Base-by-base conservation (phyloP, 2,888 invertebrate species). In the Cyrtodaria siliqua region DNA sequence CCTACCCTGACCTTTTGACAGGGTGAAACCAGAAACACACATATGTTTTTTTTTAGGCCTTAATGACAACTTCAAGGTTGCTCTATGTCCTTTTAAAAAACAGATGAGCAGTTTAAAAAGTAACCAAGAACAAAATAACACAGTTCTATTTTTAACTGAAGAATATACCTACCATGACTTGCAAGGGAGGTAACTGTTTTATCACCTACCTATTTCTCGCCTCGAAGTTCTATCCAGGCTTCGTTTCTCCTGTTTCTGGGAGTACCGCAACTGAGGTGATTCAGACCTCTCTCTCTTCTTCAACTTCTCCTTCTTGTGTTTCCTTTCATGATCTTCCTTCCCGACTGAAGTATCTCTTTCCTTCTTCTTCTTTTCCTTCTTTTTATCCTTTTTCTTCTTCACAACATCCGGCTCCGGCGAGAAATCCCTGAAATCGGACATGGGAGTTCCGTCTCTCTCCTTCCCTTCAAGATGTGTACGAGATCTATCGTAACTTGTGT, bases 301-400 rank as follows among this genome's bases (percentile, higher is more conserved):
- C 23, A 18, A 26, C 44, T 74, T 76, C 24, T 79, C 77, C 27
- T 80, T 82, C 52, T 70, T 75, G 29, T 79, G 70, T 59, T 75
- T 75, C n/a, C 61, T 50, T 40, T 66, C 70, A 50, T 63, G 52
- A 9, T 66, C 47, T 20, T 78, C 75, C 3, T 70, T 49, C 44
- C 20, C 29, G 26, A 52, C 14, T 53, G 73, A 75, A 6, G 64
- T 23, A 42, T 70, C 74, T 53, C 80, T 20, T 26, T 80, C 76
- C 52, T 83, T 83, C 49, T 73, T 77, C 60, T 83, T 83, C 57
- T 83, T 83, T 16, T 80, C 79, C 24, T 81, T 83, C 69, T 83
- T 79, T 40, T 83, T 83, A 2, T 78, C 79, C 29, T 83, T 80
- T 33, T 80, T 80, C 44, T 80, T 80, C 60, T 80, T 83, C 49